phyloP scores from a whole-genome alignment of 2,888 invertebrate genomes.

The Mantis religiosa region DNA sequence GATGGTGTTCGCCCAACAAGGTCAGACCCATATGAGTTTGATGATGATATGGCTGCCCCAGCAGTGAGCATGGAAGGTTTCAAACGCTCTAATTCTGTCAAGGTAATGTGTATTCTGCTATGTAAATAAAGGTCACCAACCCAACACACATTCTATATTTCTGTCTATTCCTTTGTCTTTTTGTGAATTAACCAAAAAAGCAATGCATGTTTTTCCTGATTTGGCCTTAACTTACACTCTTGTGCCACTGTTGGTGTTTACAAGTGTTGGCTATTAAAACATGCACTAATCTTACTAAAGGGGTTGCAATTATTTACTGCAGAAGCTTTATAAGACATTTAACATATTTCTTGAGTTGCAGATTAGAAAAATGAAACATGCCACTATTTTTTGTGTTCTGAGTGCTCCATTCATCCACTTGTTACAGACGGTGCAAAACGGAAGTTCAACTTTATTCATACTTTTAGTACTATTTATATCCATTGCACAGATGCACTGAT shows the following conservation, averaged over 20 bases:
- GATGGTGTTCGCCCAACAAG: slow-evolving; percentile 32
- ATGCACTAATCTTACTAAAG: too few species aligned
- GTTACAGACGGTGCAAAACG: background rate
- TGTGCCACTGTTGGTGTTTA: too few species aligned
- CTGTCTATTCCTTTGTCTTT: background rate
- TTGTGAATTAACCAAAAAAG: background rate
- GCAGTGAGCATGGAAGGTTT: slow-evolving; percentile 45
- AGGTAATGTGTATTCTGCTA: slow-evolving; percentile 26
- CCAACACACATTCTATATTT: background rate
- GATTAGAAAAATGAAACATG: too few species aligned
- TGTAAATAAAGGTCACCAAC: background rate
- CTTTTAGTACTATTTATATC: too few species aligned
- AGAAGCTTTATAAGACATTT: too few species aligned
- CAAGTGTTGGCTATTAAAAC: too few species aligned
- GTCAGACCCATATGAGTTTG: slow-evolving; percentile 68
- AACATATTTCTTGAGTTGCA: too few species aligned
- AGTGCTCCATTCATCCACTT: background rate
- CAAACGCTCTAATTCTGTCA: slow-evolving; percentile 36
- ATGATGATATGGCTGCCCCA: slow-evolving; percentile 54
- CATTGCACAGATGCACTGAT: background rate
- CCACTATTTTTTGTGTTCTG: background rate
- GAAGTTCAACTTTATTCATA: too few species aligned
- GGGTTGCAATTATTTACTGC: too few species aligned
- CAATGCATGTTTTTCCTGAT: background rate
- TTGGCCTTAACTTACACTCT: background rate